Percentiles rank a stretch among this genome's conserved stretches.
phyloP scores from a whole-genome alignment of 2,888 invertebrate genomes.

The Latrodectus hesperus region DNA sequence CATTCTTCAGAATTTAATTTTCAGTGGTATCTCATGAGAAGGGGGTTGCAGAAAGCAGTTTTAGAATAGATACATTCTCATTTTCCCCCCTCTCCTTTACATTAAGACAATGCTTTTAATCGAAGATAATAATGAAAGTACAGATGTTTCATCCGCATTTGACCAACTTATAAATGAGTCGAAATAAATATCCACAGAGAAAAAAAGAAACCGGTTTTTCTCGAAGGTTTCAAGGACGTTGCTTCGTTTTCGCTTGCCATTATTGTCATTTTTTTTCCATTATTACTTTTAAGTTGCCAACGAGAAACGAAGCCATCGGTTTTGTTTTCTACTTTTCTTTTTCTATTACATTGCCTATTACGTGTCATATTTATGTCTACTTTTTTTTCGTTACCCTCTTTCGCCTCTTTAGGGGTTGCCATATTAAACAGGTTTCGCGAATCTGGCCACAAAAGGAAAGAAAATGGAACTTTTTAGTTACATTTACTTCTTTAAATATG shows the following conservation, averaged over 20 bases:
- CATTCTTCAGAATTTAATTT: no score
- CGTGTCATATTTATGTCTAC: slow-evolving; percentile 19
- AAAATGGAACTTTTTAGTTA: no score
- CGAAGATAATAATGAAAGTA: no score
- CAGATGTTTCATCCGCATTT: slow-evolving; percentile 38
- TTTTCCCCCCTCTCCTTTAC: no score
- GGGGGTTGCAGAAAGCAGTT: no score
- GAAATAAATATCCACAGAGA: slow-evolving; percentile 9
- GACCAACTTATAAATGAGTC: slow-evolving; percentile 26
- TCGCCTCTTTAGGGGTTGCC: slow-evolving; percentile 43
- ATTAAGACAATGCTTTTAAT: no score
- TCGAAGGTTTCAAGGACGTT: slow-evolving; percentile 50
- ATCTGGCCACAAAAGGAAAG: no score
- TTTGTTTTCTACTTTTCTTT: slow-evolving; percentile 14
- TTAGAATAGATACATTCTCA: no score
- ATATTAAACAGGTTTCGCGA: no score
- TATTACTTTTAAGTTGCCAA: background rate
- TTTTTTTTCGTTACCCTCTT: slow-evolving; percentile 54
- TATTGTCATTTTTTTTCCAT: slow-evolving; percentile 28
- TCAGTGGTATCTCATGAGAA: no score
- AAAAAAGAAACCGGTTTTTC: slow-evolving; percentile 52
- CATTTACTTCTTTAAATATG: no score
- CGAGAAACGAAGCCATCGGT: background rate
- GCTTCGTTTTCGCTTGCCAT: slow-evolving; percentile 33
- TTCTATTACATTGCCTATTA: slow-evolving; percentile 38